Evolutionary conservation across 2,888 invertebrate genomes (phyloP).

Genomic region (Antheraea assamensis): DNA sequence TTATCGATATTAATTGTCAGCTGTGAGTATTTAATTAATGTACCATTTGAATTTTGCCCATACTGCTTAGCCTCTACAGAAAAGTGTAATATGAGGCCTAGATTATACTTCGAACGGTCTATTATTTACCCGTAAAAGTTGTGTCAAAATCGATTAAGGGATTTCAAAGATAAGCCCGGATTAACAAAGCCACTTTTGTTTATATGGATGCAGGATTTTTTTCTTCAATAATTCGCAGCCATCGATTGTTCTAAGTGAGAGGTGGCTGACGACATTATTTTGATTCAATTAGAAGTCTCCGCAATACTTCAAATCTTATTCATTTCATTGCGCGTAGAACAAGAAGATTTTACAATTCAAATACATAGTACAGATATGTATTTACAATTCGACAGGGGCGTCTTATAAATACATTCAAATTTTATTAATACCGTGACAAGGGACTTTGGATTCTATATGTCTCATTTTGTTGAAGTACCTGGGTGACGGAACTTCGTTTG

Average conservation of each 20-base stretch:
- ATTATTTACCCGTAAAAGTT: no score
- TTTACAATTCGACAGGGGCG: neutral
- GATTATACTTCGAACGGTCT: no score
- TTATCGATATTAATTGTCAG: no score
- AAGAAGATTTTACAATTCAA: slow-evolving; percentile 34
- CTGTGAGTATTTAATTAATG: no score
- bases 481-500: no score
- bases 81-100: no score
- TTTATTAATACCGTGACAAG: neutral
- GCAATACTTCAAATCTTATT: slow-evolving; percentile 6
- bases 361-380: slow-evolving; percentile 6
- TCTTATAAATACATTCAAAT: neutral
- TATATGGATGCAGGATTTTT: no score
- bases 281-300: slow-evolving; percentile 4
- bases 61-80: no score
- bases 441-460: neutral
- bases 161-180: no score
- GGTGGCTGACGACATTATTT: neutral
- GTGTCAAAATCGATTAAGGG: no score
- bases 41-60: no score
- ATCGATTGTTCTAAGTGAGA: neutral
- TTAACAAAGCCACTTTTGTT: no score
- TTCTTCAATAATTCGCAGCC: neutral
- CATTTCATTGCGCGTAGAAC: slow-evolving; percentile 15
- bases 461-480: neutral